phyloP scores from a whole-genome alignment of 2,888 invertebrate species.

The Drosophila subquinaria region DNA sequence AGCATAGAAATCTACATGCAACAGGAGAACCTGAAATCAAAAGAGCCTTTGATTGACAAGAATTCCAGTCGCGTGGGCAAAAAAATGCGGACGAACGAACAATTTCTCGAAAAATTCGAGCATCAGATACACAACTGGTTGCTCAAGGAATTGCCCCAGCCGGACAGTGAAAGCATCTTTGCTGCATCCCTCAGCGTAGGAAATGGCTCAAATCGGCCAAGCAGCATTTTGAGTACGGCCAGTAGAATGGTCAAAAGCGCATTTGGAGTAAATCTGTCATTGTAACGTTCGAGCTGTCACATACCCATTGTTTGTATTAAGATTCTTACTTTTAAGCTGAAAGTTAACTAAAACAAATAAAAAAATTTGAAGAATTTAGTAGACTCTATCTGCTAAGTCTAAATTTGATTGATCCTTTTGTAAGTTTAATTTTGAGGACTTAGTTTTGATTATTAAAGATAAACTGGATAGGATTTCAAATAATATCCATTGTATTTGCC shows the following conservation, averaged over 20 bases:
- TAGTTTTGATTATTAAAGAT: no score
- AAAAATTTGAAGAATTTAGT: neutral
- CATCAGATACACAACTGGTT: slow-evolving; percentile 78
- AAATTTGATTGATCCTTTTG: no score
- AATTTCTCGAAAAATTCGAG: slow-evolving; percentile 74
- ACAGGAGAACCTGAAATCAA: slow-evolving; percentile 23
- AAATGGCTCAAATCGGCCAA: slow-evolving; percentile 66
- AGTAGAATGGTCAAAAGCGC: slow-evolving; percentile 57
- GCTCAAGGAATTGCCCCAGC: slow-evolving; percentile 45
- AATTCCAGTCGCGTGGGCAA: slow-evolving; percentile 74
- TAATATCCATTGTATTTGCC: no score
- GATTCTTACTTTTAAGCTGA: slow-evolving; percentile 32
- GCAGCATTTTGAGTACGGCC: slow-evolving; percentile 52
- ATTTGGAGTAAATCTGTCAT: slow-evolving; percentile 29
- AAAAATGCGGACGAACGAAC: slow-evolving; percentile 65
- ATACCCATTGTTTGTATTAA: slow-evolving; percentile 39
- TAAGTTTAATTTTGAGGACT: no score
- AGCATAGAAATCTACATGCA: slow-evolving; percentile 59
- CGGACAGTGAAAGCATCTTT: slow-evolving; percentile 19
- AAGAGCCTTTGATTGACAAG: slow-evolving; percentile 45
- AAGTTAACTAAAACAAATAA: slow-evolving; percentile 57
- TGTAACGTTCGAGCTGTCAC: slow-evolving; percentile 24
- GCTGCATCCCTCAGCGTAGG: slow-evolving; percentile 58
- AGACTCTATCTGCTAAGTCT: no score
- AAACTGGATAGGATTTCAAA: no score